Evolutionary conservation across 1,140 invertebrate genomes (phyloP).

Genomic region (Andricus grossulariae): DNA sequence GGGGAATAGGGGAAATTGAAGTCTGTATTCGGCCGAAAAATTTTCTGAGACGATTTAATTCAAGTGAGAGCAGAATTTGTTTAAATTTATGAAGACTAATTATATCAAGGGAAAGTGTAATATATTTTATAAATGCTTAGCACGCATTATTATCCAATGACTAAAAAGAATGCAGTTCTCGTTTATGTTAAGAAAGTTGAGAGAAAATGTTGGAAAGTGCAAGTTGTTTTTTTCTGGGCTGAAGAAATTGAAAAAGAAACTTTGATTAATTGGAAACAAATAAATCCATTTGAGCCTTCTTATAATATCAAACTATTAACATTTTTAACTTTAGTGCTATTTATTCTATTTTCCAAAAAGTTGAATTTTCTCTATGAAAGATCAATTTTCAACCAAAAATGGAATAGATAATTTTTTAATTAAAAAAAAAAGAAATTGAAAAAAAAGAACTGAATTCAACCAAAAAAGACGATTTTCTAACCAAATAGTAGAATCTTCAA

Average conservation of each 20-base stretch:
- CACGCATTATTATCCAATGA: slow-evolving; percentile 26
- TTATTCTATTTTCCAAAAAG: neutral
- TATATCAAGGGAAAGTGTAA: slow-evolving; percentile 7
- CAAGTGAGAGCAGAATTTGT: neutral
- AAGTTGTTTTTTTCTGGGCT: neutral
- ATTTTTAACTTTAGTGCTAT: neutral
- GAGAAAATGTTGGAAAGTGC: slow-evolving; percentile 28
- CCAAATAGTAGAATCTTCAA: too few relatives aligned
- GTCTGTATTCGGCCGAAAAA: too few relatives aligned
- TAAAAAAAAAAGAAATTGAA: too few relatives aligned
- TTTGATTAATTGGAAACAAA: neutral
- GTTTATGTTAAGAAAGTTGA: slow-evolving; percentile 11
- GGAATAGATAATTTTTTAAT: too few relatives aligned
- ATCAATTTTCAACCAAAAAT: too few relatives aligned
- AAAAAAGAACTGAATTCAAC: too few relatives aligned
- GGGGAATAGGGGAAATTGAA: too few relatives aligned
- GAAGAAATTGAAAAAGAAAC: slow-evolving; percentile 7
- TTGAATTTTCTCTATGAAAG: too few relatives aligned
- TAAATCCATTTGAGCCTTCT: neutral
- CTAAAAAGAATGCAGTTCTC: slow-evolving; percentile 15
- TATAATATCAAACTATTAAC: neutral
- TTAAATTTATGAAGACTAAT: neutral
- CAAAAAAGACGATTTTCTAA: too few relatives aligned
- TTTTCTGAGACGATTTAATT: too few relatives aligned
- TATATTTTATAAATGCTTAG: neutral